Conservation (phyloP, 2,888 invertebrate species). For the Cephonodes hylas region DNA sequence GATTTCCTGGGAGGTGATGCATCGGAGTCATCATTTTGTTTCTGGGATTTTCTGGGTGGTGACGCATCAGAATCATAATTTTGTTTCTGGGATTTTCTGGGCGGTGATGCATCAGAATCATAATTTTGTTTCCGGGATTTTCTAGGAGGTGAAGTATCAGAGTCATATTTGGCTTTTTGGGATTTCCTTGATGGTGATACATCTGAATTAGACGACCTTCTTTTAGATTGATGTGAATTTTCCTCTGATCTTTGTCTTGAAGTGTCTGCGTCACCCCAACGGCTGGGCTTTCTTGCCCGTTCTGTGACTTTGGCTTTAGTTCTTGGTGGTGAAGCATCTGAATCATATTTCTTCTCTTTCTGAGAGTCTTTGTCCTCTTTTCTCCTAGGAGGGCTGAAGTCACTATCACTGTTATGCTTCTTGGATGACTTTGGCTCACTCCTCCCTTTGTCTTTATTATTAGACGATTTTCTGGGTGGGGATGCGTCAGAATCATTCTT, state of each 20-base stretch:
- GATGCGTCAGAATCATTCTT: constrained; percentile 51
- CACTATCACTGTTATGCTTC: constrained; percentile 51
- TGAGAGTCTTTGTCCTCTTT: constrained; percentile 22
- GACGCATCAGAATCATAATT: constrained; percentile 22
- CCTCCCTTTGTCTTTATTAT: constrained; percentile 22
- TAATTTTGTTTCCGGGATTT: constrained; percentile 23
- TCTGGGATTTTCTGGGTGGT: constrained; percentile 22
- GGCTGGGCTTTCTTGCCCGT: constrained; percentile 40
- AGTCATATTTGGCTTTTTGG: constrained; percentile 1
- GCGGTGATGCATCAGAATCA: constrained; percentile 32
- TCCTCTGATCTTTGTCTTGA: constrained; percentile 18
- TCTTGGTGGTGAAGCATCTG: constrained; percentile 38
- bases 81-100: constrained; percentile 33
- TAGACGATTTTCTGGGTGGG: constrained; percentile 31
- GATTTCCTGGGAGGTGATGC: constrained; percentile 35
- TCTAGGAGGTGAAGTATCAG: constrained; percentile 34
- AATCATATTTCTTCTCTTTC: constrained; percentile 29
- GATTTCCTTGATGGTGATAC: constrained; percentile 46
- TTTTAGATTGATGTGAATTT: constrained; percentile 30
- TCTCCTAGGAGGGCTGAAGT: constrained; percentile 62
- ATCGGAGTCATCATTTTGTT: constrained; percentile 30
- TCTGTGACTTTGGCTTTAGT: constrained; percentile 35
- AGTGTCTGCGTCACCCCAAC: constrained; percentile 42
- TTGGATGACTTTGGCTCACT: constrained; percentile 21
- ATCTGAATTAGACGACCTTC: neutral